A percentile compares a stretch with the other conserved stretches of the same genome.
Conservation (phyloP, 2,888 invertebrate genomes). For the Scaptomyza parva region DNA sequence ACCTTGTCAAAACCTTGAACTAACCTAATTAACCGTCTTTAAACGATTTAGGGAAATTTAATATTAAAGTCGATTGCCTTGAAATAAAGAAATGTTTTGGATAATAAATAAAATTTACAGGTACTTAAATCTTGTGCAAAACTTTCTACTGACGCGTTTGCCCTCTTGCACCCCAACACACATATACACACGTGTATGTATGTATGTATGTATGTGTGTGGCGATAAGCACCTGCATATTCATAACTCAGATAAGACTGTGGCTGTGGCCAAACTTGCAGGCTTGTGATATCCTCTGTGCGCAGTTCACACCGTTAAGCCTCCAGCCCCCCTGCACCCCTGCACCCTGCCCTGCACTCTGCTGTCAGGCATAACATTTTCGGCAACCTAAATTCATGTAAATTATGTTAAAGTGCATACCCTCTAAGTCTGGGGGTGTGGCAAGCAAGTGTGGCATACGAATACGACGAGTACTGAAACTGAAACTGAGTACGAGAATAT, state of each 20-base stretch:
- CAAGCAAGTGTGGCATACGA: constrained; percentile 27
- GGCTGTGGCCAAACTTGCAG: constrained; percentile 52
- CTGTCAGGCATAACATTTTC: constrained; percentile 44
- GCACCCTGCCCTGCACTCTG: no score
- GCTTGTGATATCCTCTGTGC: constrained; percentile 44
- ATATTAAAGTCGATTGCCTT: constrained; percentile 1
- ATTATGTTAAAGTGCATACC: constrained; percentile 76
- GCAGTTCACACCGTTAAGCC: not conserved
- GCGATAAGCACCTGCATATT: constrained; percentile 79
- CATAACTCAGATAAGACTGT: constrained; percentile 76
- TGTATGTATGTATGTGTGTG: not conserved
- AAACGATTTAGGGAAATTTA: not conserved
- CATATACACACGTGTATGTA: constrained; percentile 1
- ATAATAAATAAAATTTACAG: constrained; percentile 71
- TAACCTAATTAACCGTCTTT: constrained; percentile 27
- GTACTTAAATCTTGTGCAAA: constrained; percentile 62
- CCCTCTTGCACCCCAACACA: not conserved
- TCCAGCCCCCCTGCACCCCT: not conserved
- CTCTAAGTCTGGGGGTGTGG: constrained; percentile 7
- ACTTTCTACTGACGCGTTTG: constrained; percentile 11
- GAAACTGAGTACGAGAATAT: constrained; percentile 51
- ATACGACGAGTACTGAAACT: constrained; percentile 40
- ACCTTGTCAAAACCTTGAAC: not conserved
- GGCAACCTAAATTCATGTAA: constrained; percentile 73
- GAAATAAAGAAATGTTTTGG: constrained; percentile 25